A percentile compares a stretch with the other conserved stretches of the same genome.
Conservation (phyloP, 1,140 invertebrate species). For the Prorops nasuta region DNA sequence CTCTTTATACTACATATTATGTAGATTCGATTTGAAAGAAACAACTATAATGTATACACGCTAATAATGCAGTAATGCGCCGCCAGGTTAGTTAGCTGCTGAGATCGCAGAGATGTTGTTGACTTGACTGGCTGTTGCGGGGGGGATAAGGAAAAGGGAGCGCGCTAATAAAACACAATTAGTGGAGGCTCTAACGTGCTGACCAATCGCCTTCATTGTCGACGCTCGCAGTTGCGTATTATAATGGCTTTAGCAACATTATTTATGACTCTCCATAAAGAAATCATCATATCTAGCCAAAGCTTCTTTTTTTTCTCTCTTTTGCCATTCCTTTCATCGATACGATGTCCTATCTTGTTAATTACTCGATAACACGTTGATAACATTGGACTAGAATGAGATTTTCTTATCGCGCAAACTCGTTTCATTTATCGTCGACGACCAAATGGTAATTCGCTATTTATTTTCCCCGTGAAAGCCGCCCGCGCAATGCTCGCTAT, state of each 20-base stretch:
- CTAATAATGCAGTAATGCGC: background rate
- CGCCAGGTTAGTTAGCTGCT: constrained; percentile 43
- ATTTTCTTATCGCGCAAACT: constrained; percentile 35
- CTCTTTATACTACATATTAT: background rate
- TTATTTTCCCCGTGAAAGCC: constrained; percentile 31
- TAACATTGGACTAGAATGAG: constrained; percentile 27
- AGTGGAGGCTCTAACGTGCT: constrained; percentile 34
- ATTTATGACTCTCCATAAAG: constrained; percentile 44
- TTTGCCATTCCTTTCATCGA: too few relatives aligned
- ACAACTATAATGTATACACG: too few relatives aligned
- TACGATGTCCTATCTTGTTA: constrained; percentile 29
- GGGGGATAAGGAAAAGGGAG: constrained; percentile 11
- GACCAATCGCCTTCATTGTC: constrained; percentile 46
- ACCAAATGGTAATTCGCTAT: constrained; percentile 48
- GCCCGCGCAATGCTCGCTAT: constrained; percentile 24
- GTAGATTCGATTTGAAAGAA: too few relatives aligned
- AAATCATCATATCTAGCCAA: too few relatives aligned
- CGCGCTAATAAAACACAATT: constrained; percentile 56
- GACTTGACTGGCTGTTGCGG: constrained; percentile 12
- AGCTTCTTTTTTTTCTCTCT: constrained; percentile 25
- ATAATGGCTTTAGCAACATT: constrained; percentile 39
- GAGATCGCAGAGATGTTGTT: constrained; percentile 20
- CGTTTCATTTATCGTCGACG: constrained; percentile 41
- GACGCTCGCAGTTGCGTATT: constrained; percentile 33
- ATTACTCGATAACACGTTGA: constrained; percentile 34